Evolutionary conservation across 2,113 vertebrate genomes (phyloP).

Genomic region (Ceratotherium simum): DNA sequence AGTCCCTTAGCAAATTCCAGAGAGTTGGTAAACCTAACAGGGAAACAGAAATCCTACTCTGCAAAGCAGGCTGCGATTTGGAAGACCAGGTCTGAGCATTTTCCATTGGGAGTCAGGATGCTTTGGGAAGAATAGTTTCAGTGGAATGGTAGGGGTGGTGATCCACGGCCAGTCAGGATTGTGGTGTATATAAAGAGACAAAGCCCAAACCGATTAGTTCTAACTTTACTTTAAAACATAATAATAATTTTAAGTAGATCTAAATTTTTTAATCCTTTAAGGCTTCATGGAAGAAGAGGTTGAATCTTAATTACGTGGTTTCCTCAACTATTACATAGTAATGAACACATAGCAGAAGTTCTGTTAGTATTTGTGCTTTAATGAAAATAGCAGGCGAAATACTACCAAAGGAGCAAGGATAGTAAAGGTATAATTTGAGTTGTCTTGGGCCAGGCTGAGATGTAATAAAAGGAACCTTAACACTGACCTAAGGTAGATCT

Average conservation of each 20-base stretch:
- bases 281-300: neutral
- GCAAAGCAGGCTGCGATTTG: neutral
- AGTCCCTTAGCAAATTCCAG: neutral
- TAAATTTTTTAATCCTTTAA: neutral
- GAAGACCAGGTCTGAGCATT: neutral
- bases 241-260: neutral
- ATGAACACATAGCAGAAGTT: neutral
- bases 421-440: neutral
- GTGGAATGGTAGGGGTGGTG: fast-evolving
- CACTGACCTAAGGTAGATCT: neutral
- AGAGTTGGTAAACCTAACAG: neutral
- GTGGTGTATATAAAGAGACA: neutral
- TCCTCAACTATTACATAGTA: neutral
- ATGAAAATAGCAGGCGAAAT: neutral
- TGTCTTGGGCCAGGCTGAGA: no score
- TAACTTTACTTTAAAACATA: neutral
- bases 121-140: neutral
- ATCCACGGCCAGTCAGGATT: no score
- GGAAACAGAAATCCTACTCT: neutral
- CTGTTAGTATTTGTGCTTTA: neutral
- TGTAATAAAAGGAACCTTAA: neutral
- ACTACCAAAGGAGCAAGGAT: neutral
- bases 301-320: neutral
- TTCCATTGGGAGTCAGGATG: fast-evolving
- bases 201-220: neutral